Evolutionary conservation across 2,888 invertebrate genomes (phyloP).

Genomic region (Micropterix aruncella): DNA sequence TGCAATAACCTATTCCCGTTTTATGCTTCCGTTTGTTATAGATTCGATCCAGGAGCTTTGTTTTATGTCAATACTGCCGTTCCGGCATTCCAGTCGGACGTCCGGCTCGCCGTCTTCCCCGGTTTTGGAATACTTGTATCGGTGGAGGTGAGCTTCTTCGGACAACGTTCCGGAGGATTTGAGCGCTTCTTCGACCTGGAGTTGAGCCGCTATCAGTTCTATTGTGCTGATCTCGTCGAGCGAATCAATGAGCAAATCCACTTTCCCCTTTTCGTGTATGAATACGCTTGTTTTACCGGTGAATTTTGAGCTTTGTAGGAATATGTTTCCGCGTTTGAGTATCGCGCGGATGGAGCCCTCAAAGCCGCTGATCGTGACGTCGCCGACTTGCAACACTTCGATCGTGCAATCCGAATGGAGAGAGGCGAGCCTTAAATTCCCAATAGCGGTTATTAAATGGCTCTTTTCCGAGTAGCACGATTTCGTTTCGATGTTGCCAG

Average conservation of each 20-base stretch:
- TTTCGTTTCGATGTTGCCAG: conserved; percentile 28
- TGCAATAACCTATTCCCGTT: not conserved
- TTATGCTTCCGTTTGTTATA: not conserved
- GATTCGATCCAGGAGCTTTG: conserved; percentile 18
- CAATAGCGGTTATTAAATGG: conserved; percentile 33
- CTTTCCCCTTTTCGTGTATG: conserved; percentile 36
- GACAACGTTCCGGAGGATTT: conserved; percentile 31
- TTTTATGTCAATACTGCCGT: conserved; percentile 34
- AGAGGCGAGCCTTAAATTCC: conserved; percentile 26
- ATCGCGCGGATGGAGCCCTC: conserved; percentile 31
- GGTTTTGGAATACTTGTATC: conserved; percentile 23
- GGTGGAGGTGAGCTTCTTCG: conserved; percentile 32
- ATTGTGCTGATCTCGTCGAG: conserved; percentile 29
- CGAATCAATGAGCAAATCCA: conserved; percentile 28
- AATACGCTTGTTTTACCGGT: conserved; percentile 34
- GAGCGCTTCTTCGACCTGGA: conserved; percentile 31
- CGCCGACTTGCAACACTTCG: conserved; percentile 33
- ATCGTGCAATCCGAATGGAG: conserved; percentile 29
- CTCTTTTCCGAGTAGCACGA: conserved; percentile 35
- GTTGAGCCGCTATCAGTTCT: conserved; percentile 35
- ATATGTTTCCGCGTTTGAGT: conserved; percentile 34
- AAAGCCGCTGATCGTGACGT: conserved; percentile 31
- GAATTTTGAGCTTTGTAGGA: conserved; percentile 29
- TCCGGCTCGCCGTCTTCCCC: conserved; percentile 27
- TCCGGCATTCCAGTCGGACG: conserved; percentile 35